A percentile compares a stretch with the other conserved stretches of the same genome.
Conservation (phyloP, 2,113 vertebrate species). For the Plotosus lineatus region DNA sequence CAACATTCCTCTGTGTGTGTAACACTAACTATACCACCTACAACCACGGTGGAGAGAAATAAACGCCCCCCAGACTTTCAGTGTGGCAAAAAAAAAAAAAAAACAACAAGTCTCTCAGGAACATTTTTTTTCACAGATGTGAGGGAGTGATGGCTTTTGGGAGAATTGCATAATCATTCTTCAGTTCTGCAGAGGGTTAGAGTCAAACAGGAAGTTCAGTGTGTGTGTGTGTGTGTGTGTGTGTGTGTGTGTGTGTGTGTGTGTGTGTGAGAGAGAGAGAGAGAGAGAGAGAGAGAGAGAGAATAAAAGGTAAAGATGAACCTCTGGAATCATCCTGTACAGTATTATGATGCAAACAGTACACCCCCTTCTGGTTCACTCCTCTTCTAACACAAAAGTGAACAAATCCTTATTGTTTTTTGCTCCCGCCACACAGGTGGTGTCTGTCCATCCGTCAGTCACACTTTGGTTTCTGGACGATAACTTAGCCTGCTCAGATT, state of each 20-base stretch:
- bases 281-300: background rate
- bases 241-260: background rate
- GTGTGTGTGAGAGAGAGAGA: background rate
- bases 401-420: no score
- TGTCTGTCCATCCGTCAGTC: no score
- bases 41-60: background rate
- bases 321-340: no score
- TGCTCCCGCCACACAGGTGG: no score
- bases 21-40: background rate
- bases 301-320: background rate
- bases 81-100: background rate
- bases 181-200: background rate
- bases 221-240: background rate
- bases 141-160: background rate
- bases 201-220: background rate
- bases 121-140: background rate
- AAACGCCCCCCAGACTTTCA: background rate
- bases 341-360: no score
- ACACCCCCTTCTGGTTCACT: no score
- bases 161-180: background rate
- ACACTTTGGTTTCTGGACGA: no score
- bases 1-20: background rate
- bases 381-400: no score
- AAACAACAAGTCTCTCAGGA: background rate
- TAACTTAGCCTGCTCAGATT: no score